Percentiles rank a stretch among this genome's conserved stretches.
These are phyloP conservation scores for Chironomus tepperi DNA, from an alignment of 1,140 invertebrate genomes.

Conservation along the genomic window DNA sequence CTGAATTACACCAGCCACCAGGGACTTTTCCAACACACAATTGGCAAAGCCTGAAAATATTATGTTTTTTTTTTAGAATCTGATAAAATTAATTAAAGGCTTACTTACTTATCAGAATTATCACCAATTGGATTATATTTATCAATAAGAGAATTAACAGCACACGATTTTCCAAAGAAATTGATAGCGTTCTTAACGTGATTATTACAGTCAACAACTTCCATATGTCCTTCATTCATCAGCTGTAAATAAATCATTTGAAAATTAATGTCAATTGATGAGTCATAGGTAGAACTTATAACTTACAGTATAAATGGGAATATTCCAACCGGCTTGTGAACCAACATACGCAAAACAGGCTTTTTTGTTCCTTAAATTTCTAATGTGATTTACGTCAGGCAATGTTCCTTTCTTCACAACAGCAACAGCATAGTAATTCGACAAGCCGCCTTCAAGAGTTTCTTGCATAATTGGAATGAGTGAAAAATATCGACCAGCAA, in stretches of 20 bases:
- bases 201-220: constrained; percentile 89
- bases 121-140: constrained; percentile 92
- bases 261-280: neutral
- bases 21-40: constrained; percentile 72
- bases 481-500: constrained; percentile 85
- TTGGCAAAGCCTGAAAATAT: constrained; percentile 57
- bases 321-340: constrained; percentile 84
- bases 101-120: constrained; percentile 52
- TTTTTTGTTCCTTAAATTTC: constrained; percentile 61
- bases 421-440: constrained; percentile 74
- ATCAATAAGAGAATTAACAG: constrained; percentile 82
- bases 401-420: constrained; percentile 64
- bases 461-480: constrained; percentile 84
- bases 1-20: constrained; percentile 69
- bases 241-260: constrained; percentile 47
- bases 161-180: constrained; percentile 86
- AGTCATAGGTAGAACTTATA: neutral
- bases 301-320: constrained; percentile 73
- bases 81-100: neutral
- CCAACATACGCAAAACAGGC: constrained; percentile 90
- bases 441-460: constrained; percentile 45
- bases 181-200: constrained; percentile 86
- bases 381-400: constrained; percentile 50
- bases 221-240: constrained; percentile 68
- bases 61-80: constrained; percentile 24